These are phyloP conservation scores for Crypturellus undulatus DNA, from an alignment of 2,113 vertebrate species.

Conservation along the genomic window DNA sequence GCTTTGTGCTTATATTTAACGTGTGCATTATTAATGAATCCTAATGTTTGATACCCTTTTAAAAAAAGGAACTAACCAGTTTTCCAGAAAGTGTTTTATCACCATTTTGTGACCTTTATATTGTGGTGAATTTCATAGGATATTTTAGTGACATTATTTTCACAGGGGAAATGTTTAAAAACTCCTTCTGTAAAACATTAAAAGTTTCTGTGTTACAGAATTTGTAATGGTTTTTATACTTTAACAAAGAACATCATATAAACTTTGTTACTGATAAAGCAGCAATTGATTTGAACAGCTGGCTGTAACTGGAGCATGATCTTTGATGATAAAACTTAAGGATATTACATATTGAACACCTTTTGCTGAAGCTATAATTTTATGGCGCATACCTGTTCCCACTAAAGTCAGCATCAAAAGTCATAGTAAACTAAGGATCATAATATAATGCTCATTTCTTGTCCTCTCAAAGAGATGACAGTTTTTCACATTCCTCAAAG, in stretches of 20 bases:
- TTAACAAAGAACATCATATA: neutral
- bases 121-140: slow-evolving; percentile 5
- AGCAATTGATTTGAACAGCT: neutral
- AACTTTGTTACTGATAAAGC: neutral
- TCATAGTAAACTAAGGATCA: neutral
- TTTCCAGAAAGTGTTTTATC: slow-evolving; percentile 28
- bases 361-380: neutral
- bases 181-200: slow-evolving; percentile 32
- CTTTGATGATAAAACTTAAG: neutral
- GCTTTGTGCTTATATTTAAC: slow-evolving; percentile 65
- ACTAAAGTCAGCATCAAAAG: neutral
- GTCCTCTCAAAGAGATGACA: neutral
- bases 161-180: neutral
- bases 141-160: slow-evolving; percentile 25
- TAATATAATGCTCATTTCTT: neutral
- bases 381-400: neutral
- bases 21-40: slow-evolving; percentile 37
- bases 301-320: neutral
- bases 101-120: neutral
- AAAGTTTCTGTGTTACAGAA: slow-evolving; percentile 2
- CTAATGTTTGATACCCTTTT: slow-evolving; percentile 23
- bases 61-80: slow-evolving; percentile 20
- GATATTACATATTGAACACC: neutral
- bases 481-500: neutral
- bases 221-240: neutral